Evolutionary conservation across 23 tunicate genomes (phyloP), one percentile per base, ranked within the genome.

Genomic region (Ciona savignyi): DNA sequence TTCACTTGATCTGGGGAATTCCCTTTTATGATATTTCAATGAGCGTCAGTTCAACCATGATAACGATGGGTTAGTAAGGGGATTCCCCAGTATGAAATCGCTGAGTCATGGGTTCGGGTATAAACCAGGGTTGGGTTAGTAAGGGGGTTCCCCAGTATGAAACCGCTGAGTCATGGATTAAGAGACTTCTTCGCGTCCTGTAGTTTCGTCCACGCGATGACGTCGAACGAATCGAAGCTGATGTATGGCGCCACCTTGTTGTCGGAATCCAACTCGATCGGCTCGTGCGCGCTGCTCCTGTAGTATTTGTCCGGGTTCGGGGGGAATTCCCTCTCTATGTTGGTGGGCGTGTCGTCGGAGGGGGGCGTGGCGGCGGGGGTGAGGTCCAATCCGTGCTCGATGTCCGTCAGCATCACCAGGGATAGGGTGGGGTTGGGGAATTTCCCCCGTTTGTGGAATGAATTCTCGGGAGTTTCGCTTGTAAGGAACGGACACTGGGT

Each of bases 281-380:
- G 66, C 51, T 83, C 96, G 42, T 78, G 83, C 9, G 70, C 71
- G 66, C 78, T 70, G 60, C 68, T 0, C 26, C 51, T 66, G 66
- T 74, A 74, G 33, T 26, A 79, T 15, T 0, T 21, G 22, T 73
- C 77, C 4, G 30, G 56, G n/a, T n/a, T 42, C 4, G 79, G 67
- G 24, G 67, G 26, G n/a, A 48, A 24, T 25, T 11, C 23, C 3
- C 68, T 0, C 4, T 48, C 72, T 19, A 23, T 27, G 60, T 89
- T 89, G 1, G 96, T 89, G 0, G 96, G 96, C 0, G 96, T 89
- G 82, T 63, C 85, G 24, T 78, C 87, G 4, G 96, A 83, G 9
- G 96, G 77, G 60, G 63, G 49, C 23, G 73, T 71, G 30, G 76
- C 67, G 23, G 60, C 61, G n/a, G 81, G 60, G 0, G 60, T 66